Conservation (phyloP, 2,113 vertebrate species). For the Procavia capensis region DNA sequence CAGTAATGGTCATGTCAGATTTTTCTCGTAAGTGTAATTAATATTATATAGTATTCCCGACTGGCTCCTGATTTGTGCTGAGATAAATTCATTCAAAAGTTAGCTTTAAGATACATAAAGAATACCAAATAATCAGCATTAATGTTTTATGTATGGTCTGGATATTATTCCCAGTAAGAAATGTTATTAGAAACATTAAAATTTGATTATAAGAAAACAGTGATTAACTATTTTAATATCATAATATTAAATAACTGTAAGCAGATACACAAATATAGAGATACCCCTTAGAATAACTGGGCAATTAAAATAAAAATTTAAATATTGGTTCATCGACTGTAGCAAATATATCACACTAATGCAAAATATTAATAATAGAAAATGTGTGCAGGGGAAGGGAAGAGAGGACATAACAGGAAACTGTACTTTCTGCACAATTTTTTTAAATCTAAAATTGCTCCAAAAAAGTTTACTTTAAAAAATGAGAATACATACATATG, state of each 20-base stretch:
- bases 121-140: not conserved
- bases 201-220: not conserved
- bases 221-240: not conserved
- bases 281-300: not conserved
- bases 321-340: not conserved
- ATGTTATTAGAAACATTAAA: constrained; percentile 11
- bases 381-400: not conserved
- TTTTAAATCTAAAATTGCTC: not conserved
- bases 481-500: not conserved
- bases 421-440: not conserved
- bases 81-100: constrained; percentile 8
- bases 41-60: not conserved
- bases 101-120: not conserved
- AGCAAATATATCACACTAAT: not conserved
- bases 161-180: not conserved
- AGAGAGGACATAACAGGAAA: not conserved
- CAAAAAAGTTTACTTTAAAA: not conserved
- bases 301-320: not conserved
- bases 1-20: not conserved
- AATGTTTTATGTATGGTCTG: not conserved
- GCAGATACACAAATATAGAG: not conserved
- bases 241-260: not conserved
- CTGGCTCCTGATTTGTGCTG: not conserved
- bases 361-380: not conserved
- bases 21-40: not conserved